A percentile compares a stretch with the other conserved stretches of the same genome.
Evolutionary conservation across 2,797 vertebrate species (phyloP).

Genomic region (Dryobates pubescens): DNA sequence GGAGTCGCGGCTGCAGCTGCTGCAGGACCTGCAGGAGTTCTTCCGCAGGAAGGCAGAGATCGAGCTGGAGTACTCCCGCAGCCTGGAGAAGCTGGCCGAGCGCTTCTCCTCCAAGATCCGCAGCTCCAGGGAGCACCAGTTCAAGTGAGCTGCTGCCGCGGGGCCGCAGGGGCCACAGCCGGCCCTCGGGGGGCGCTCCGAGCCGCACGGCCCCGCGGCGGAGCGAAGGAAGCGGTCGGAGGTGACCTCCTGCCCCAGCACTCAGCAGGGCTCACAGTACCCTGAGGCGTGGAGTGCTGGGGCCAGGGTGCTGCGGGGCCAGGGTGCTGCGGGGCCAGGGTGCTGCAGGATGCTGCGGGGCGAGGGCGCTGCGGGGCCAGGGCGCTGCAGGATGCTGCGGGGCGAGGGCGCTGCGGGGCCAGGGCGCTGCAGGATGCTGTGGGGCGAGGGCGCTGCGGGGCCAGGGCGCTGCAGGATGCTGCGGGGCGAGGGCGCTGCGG

Average conservation of each 20-base stretch:
- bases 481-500: too few relatives aligned
- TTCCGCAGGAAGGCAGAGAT: slow-evolving; percentile 97
- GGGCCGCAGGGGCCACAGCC: too few relatives aligned
- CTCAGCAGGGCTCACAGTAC: too few relatives aligned
- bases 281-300: too few relatives aligned
- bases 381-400: too few relatives aligned
- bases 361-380: background rate
- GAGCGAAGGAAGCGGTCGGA: too few relatives aligned
- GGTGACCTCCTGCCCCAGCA: too few relatives aligned
- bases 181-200: too few relatives aligned
- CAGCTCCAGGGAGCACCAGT: slow-evolving; percentile 93
- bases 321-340: background rate
- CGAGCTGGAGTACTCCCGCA: slow-evolving; percentile 94
- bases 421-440: background rate
- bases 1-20: slow-evolving; percentile 93
- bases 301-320: too few relatives aligned
- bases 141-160: slow-evolving; percentile 85
- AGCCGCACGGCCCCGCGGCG: too few relatives aligned
- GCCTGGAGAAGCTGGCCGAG: slow-evolving; percentile 96
- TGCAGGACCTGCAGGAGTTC: slow-evolving; percentile 98
- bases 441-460: too few relatives aligned
- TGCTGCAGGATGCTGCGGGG: accelerated
- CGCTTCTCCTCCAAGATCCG: slow-evolving; percentile 97
- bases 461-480: too few relatives aligned
- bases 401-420: accelerated